Evolutionary conservation across 23 tunicate genomes (phyloP).

Genomic region (Halocynthia roretzi): DNA sequence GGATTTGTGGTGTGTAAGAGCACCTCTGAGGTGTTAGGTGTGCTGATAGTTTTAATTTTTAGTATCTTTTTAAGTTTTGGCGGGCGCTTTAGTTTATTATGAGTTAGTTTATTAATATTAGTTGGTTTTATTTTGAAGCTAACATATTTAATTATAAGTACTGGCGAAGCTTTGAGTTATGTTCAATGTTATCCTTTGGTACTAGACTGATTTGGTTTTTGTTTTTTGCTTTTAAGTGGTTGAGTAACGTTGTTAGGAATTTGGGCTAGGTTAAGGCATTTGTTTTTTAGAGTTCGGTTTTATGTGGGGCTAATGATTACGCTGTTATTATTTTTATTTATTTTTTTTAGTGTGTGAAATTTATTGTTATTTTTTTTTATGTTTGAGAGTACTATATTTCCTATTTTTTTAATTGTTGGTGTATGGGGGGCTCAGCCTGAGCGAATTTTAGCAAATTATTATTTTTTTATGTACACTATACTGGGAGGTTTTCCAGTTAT

Average conservation of each 20-base stretch:
- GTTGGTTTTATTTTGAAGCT: neutral
- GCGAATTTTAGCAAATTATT: slow-evolving; percentile 4
- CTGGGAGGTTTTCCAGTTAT: neutral
- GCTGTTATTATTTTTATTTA: neutral
- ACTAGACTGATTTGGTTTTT: neutral
- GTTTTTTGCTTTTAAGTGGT: neutral
- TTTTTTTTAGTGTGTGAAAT: slow-evolving; percentile 4
- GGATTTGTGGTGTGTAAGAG: too few relatives aligned
- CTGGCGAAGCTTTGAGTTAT: neutral
- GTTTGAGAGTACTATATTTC: slow-evolving; percentile 2
- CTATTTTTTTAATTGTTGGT: neutral
- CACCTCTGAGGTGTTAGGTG: too few relatives aligned
- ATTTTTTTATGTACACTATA: slow-evolving; percentile 8
- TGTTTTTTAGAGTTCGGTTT: too few relatives aligned
- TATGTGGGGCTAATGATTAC: too few relatives aligned
- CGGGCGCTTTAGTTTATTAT: neutral
- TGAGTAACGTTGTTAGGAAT: too few relatives aligned
- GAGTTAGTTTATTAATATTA: neutral
- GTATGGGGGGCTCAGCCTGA: neutral
- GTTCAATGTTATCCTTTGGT: neutral
- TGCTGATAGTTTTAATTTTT: too few relatives aligned
- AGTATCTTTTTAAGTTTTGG: too few relatives aligned
- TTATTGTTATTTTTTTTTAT: slow-evolving; percentile 3
- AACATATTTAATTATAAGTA: neutral
- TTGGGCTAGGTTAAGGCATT: too few relatives aligned